Evolutionary conservation across 2,888 invertebrate species (phyloP), one percentile per base, ranked within the genome.

Genomic region (Caenorhabditis sinica): DNA sequence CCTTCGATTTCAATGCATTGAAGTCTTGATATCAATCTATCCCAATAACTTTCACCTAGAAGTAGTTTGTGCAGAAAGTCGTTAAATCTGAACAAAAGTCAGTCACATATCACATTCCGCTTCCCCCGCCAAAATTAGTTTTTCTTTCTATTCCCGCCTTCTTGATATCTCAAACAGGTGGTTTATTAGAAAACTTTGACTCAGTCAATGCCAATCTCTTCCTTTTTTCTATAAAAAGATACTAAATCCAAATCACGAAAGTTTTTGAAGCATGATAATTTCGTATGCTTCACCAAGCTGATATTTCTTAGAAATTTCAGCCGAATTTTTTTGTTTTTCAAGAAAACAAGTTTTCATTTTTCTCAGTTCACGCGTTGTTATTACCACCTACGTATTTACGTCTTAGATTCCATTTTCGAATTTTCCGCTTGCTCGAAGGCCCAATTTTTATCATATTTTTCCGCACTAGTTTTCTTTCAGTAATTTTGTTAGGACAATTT

Each of bases 251-350:
- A 30, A 36, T 11, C 40, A 40, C 2, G 13, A 40, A 40, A n/a
- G n/a, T 6, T 40, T 13, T 5, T 13, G 13, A 13, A 40, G 40
- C 40, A 40, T 11, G 40, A 40, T 13, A 13, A 40, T 40, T 40
- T 40, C 40, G 6, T 13, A 40, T 40, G 40, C 40, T 40, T 11
- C 40, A 40, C 40, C n/a, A 36, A 36, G 36, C 20, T 11, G 15
- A 20, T 33, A 49, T 49, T 49, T 58, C 28, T 28, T 4, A 15
- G 20, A 61, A 33, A 36, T 33, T 61, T n/a, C 13, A 30, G 30
- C n/a, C 17, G 3, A 30, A 30, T 3, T 61, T 61, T 66, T 30
- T 60, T 60, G 56, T 69, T 56, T 69, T 69, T 53, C 53, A 36
- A 51, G 23, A 17, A 3, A n/a, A n/a, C n/a, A n/a, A n/a, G n/a